phyloP scores from a whole-genome alignment of 1,140 invertebrate species.

The Uloborus diversus region DNA sequence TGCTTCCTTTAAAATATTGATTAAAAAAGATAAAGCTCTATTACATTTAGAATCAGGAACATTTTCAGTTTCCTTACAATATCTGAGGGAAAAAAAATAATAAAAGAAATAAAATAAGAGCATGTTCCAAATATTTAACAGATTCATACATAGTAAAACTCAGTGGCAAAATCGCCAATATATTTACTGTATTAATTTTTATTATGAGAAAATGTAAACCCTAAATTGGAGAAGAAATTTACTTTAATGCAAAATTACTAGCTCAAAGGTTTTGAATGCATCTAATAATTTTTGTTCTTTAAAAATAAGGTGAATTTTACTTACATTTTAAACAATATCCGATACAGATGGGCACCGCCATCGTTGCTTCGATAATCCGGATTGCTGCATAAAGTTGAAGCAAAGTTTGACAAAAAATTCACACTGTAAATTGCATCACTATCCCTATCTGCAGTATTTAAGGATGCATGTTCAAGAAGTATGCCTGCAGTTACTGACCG shows the following conservation, averaged over 20 bases:
- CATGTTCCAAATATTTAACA: too few species aligned
- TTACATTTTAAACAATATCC: slow-evolving; percentile 17
- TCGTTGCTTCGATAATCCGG: slow-evolving; percentile 29
- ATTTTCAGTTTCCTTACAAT: too few species aligned
- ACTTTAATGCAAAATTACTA: too few species aligned
- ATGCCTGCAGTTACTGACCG: neutral
- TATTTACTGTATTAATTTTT: too few species aligned
- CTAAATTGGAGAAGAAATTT: too few species aligned
- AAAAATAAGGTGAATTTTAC: too few species aligned
- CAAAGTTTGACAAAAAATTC: neutral
- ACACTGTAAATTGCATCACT: neutral
- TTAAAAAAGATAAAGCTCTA: neutral
- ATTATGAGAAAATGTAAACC: too few species aligned
- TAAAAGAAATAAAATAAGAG: too few species aligned
- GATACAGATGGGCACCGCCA: slow-evolving; percentile 7
- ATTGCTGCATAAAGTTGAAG: neutral
- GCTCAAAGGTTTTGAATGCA: too few species aligned
- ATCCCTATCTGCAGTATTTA: neutral
- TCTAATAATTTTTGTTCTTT: too few species aligned
- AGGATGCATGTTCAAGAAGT: neutral
- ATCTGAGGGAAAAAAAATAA: too few species aligned
- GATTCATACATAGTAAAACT: neutral
- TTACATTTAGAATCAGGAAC: neutral
- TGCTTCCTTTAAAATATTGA: neutral
- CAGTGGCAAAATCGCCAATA: neutral